Percentiles rank a stretch among this genome's conserved stretches.
Conservation (phyloP, 1,140 invertebrate species). For the Drosophila tropicalis region DNA sequence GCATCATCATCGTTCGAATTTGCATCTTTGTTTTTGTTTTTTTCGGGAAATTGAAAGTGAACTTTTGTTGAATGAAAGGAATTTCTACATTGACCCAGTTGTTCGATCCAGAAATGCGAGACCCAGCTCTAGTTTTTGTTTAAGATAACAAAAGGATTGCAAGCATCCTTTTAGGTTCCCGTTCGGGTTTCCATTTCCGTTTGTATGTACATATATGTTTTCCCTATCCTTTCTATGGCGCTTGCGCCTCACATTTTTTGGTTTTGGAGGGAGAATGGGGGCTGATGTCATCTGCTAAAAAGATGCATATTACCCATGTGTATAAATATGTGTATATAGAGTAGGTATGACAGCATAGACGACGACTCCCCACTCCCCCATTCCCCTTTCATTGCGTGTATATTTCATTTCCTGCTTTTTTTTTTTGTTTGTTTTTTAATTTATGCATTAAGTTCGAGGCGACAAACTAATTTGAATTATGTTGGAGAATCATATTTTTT, state of each 20-base stretch:
- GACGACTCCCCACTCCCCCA: slow-evolving; percentile 38
- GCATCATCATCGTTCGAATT: background rate
- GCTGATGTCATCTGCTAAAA: slow-evolving; percentile 65
- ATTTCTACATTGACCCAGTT: slow-evolving; percentile 4
- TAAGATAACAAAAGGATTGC: slow-evolving; percentile 19
- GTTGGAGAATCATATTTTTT: background rate
- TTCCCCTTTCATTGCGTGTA: slow-evolving; percentile 51
- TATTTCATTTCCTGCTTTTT: slow-evolving; percentile 32
- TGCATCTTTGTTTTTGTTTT: background rate
- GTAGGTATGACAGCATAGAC: slow-evolving; percentile 11
- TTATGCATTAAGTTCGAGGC: slow-evolving; percentile 48
- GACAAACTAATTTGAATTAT: slow-evolving; percentile 17
- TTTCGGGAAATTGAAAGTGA: background rate
- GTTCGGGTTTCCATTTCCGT: slow-evolving; percentile 39
- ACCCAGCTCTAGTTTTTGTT: slow-evolving; percentile 28
- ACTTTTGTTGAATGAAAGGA: background rate
- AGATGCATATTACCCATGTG: slow-evolving; percentile 36
- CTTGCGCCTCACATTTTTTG: slow-evolving; percentile 61
- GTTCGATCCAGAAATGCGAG: slow-evolving; percentile 21
- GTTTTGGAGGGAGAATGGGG: slow-evolving; percentile 32
- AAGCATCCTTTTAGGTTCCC: slow-evolving; percentile 58
- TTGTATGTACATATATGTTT: slow-evolving; percentile 35
- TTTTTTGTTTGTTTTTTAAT: slow-evolving; percentile 24
- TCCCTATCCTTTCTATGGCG: slow-evolving; percentile 36
- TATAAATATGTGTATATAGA: slow-evolving; percentile 6